Conservation (phyloP, 2,113 vertebrate species). For the Colaptes auratus region DNA sequence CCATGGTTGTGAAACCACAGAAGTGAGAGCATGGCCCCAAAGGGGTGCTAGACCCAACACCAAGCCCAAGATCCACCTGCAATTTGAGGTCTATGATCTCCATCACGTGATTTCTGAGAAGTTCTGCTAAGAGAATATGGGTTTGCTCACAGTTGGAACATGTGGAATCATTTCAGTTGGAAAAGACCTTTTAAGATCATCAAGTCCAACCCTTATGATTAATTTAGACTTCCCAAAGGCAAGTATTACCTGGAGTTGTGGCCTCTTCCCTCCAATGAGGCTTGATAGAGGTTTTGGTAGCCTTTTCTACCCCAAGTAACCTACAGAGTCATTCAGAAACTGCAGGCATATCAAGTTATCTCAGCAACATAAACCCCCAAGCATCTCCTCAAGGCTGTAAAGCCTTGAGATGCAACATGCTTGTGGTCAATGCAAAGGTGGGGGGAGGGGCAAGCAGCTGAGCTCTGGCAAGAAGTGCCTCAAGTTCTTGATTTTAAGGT, state of each 20-base stretch:
- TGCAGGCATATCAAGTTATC: background rate
- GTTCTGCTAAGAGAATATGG: background rate
- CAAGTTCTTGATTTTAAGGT: background rate
- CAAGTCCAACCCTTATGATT: background rate
- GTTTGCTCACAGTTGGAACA: background rate
- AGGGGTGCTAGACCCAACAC: background rate
- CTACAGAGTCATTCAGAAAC: background rate
- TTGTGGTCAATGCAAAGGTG: background rate
- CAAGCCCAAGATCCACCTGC: rapidly evolving
- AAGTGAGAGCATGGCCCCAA: background rate
- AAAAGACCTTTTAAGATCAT: no score
- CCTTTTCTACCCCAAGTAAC: background rate
- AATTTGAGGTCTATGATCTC: background rate
- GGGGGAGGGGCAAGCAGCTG: background rate
- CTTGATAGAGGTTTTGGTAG: background rate
- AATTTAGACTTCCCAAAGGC: background rate
- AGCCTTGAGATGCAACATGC: background rate
- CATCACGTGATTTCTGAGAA: background rate
- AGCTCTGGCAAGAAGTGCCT: background rate
- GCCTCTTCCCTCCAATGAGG: background rate
- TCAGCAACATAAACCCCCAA: background rate
- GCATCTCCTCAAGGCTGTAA: background rate
- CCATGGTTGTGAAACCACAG: background rate
- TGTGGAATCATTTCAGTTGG: background rate
- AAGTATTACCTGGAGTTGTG: background rate